phyloP scores from a whole-genome alignment of 1,140 invertebrate species.

The Triops cancriformis region DNA sequence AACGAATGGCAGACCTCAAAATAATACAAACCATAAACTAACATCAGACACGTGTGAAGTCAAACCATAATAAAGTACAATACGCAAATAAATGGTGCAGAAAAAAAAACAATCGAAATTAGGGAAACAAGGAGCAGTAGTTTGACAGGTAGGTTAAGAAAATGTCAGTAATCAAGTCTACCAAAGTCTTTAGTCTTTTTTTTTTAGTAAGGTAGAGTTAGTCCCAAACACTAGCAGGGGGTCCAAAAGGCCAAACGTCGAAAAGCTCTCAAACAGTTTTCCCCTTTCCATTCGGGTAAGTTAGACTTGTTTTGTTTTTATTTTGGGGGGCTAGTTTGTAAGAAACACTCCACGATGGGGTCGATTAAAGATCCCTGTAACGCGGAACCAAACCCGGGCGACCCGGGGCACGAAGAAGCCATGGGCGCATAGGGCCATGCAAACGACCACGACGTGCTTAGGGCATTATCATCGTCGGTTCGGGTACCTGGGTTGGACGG shows the following conservation, averaged over 20 bases:
- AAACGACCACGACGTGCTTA: slow-evolving; percentile 15
- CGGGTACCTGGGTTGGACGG: slow-evolving; percentile 16
- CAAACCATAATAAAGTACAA: not conserved
- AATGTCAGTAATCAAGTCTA: not conserved
- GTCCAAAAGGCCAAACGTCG: slow-evolving; percentile 12
- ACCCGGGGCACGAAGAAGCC: not conserved
- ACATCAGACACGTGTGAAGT: not conserved
- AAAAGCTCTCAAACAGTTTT: slow-evolving; percentile 3
- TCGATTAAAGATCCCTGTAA: not conserved
- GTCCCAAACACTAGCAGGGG: not conserved
- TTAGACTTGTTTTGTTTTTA: not conserved
- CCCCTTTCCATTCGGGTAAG: not conserved
- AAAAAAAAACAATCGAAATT: not conserved
- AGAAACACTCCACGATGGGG: not conserved
- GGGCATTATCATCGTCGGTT: not conserved
- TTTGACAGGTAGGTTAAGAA: not conserved
- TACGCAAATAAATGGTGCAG: not conserved
- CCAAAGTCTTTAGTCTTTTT: not conserved
- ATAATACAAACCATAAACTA: not conserved
- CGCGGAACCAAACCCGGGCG: not conserved
- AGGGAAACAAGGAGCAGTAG: not conserved
- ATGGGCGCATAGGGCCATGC: slow-evolving; percentile 7
- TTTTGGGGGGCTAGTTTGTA: not conserved
- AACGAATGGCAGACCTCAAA: not conserved
- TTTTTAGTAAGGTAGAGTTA: not conserved